Evolutionary conservation across 2,888 invertebrate species (phyloP).

Genomic region (Xestobium rufovillosum): DNA sequence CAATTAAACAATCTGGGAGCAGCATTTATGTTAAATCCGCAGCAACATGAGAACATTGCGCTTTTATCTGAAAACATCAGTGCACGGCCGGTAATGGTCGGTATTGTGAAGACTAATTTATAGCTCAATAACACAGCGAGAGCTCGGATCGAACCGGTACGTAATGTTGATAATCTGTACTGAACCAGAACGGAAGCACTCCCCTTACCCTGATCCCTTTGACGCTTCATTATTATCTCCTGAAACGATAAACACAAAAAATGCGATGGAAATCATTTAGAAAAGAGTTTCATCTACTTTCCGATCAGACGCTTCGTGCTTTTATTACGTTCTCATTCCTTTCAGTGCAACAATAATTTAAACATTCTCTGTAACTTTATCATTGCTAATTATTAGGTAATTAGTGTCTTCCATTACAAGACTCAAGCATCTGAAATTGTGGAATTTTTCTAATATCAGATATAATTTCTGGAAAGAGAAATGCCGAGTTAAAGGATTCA

Average conservation of each 20-base stretch:
- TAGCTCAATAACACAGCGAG: slow-evolving; percentile 38
- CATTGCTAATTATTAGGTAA: too few relatives aligned
- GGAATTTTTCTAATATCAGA: too few relatives aligned
- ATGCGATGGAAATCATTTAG: slow-evolving; percentile 1
- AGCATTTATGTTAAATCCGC: slow-evolving; percentile 26
- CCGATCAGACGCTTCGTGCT: too few relatives aligned
- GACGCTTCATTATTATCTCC: slow-evolving; percentile 24
- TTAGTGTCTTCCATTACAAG: too few relatives aligned
- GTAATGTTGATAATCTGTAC: slow-evolving; percentile 38
- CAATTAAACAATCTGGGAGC: slow-evolving; percentile 28
- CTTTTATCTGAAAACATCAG: slow-evolving; percentile 35
- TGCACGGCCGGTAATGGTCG: slow-evolving; percentile 35
- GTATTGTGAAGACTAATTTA: slow-evolving; percentile 39
- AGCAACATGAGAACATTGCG: slow-evolving; percentile 32
- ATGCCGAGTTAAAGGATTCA: too few relatives aligned
- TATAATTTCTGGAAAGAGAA: too few relatives aligned
- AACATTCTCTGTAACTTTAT: too few relatives aligned
- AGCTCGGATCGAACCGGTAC: slow-evolving; percentile 35
- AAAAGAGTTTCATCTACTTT: too few relatives aligned
- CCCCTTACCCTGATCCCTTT: slow-evolving; percentile 13
- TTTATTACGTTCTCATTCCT: too few relatives aligned
- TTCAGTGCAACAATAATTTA: too few relatives aligned
- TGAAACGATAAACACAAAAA: slow-evolving; percentile 17
- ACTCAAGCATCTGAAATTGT: too few relatives aligned
- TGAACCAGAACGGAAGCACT: slow-evolving; percentile 29